phyloP scores from a whole-genome alignment of 1,140 invertebrate species.

The Drosophila biarmipes region DNA sequence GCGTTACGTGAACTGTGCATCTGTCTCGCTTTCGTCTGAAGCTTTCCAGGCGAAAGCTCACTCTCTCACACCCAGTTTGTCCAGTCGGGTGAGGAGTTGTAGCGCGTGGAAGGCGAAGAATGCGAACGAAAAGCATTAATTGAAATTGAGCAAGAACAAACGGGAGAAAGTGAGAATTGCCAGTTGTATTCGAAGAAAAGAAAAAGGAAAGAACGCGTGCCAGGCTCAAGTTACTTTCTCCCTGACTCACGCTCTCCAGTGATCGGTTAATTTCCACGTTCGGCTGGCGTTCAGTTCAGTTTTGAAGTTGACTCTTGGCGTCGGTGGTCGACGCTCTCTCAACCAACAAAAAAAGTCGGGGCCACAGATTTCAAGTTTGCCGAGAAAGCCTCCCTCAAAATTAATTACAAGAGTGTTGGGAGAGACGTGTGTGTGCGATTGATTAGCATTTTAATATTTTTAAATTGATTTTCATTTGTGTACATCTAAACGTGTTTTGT shows the following conservation, averaged over 20 bases:
- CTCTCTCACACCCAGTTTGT: constrained; percentile 3
- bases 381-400: constrained; percentile 45
- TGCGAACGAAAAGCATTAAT: constrained; percentile 4
- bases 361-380: constrained; percentile 44
- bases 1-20: neutral
- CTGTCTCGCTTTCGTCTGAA: neutral
- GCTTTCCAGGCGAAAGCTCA: constrained; percentile 32
- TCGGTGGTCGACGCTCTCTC: constrained; percentile 20
- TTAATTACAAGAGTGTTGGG: constrained; percentile 16
- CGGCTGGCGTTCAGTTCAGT: constrained; percentile 11
- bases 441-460: constrained; percentile 44
- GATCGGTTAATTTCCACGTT: constrained; percentile 18
- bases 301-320: neutral
- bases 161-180: neutral
- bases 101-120: neutral
- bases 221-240: constrained; percentile 2
- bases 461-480: constrained; percentile 38
- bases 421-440: constrained; percentile 9
- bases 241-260: neutral
- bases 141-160: neutral
- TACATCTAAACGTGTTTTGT: constrained; percentile 25
- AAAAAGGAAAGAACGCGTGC: constrained; percentile 17
- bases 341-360: constrained; percentile 12
- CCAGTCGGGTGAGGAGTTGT: neutral
- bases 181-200: neutral